Percentiles rank a stretch among this genome's conserved stretches.
Conservation (phyloP, 92 coral and sea anemone genomes). For the Phenganax marumi region DNA sequence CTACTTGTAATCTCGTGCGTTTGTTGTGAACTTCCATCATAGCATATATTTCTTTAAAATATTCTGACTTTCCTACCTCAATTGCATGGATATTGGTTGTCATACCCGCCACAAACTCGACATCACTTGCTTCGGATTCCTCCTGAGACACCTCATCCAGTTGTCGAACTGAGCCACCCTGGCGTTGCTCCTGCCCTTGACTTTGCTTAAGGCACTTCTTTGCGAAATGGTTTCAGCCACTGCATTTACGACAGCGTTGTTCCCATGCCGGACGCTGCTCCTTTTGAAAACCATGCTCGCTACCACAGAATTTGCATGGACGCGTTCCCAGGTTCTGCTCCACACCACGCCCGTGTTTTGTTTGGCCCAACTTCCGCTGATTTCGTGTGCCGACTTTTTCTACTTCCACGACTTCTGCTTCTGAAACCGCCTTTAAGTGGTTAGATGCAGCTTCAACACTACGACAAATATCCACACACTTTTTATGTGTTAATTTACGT, state of each 20-base stretch:
- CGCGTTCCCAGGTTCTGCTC: constrained; percentile 12
- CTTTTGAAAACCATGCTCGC: no score
- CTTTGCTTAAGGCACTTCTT: constrained; percentile 24
- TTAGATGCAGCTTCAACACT: constrained; percentile 40
- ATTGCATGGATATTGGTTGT: background rate
- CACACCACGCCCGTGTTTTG: background rate
- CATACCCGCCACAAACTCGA: constrained; percentile 39
- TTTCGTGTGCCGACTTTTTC: constrained; percentile 23
- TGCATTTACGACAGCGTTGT: no score
- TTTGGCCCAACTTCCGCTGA: constrained; percentile 22
- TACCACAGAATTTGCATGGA: no score
- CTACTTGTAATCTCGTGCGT: no score
- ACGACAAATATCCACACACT: constrained; percentile 48
- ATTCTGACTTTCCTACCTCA: no score
- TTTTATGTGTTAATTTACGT: constrained; percentile 41
- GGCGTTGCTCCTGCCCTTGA: constrained; percentile 14
- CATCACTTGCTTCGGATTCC: no score
- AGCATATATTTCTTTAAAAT: constrained; percentile 43
- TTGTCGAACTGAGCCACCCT: constrained; percentile 27
- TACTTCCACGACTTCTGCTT: no score
- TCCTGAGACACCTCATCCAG: no score
- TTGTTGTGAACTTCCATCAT: constrained; percentile 37
- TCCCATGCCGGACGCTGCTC: no score
- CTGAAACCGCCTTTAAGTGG: constrained; percentile 33
- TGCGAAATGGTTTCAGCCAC: no score